phyloP scores from a whole-genome alignment of 2,888 invertebrate genomes.

The Strigamia transsilvanica region DNA sequence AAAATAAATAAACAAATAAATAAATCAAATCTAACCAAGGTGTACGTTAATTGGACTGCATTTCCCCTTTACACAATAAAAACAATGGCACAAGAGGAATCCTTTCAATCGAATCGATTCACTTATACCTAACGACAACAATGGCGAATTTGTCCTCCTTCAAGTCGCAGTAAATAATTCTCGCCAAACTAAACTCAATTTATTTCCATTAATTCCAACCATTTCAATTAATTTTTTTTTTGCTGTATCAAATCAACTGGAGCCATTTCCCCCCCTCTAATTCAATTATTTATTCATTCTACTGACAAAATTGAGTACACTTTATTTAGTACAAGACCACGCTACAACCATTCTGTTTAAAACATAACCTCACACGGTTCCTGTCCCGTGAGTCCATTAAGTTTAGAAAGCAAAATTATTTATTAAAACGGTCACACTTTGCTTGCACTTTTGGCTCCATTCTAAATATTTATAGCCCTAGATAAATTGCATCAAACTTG shows the following conservation, averaged over 20 bases:
- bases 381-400: background rate
- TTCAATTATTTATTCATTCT: background rate
- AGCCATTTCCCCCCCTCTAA: background rate
- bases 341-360: background rate
- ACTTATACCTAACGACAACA: too few species aligned
- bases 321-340: background rate
- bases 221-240: background rate
- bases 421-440: slow-evolving; percentile 4
- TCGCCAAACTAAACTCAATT: too few species aligned
- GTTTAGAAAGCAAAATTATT: background rate
- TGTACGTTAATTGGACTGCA: too few species aligned
- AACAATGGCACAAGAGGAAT: too few species aligned
- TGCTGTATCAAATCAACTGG: background rate
- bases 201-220: too few species aligned
- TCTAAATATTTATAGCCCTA: background rate
- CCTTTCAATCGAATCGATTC: too few species aligned
- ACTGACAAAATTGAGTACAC: background rate
- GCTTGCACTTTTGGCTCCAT: background rate
- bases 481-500: background rate
- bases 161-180: too few species aligned
- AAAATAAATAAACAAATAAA: too few species aligned
- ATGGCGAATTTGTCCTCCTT: too few species aligned
- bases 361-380: background rate
- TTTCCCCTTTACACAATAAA: too few species aligned
- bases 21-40: too few species aligned